These are phyloP conservation scores for Psittacula cyanocephala DNA, from an alignment of 2,113 vertebrate species.

Conservation along the genomic window DNA sequence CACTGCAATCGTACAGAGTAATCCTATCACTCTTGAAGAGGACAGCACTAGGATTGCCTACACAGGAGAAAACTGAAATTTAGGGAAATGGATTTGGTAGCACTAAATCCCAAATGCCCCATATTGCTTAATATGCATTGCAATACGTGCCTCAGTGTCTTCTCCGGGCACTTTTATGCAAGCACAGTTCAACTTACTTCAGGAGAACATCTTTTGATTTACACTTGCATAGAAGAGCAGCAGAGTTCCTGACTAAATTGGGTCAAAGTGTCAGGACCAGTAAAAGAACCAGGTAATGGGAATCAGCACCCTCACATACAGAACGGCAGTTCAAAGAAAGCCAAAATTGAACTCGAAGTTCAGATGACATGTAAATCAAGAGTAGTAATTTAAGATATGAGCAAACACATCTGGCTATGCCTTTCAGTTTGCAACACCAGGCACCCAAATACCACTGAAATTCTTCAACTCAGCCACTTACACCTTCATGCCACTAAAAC, in stretches of 20 bases:
- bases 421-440: background rate
- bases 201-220: background rate
- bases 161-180: background rate
- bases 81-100: background rate
- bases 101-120: background rate
- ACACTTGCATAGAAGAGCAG: background rate
- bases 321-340: background rate
- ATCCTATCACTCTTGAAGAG: constrained; percentile 70
- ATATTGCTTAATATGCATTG: background rate
- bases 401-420: background rate
- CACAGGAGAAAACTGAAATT: background rate
- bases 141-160: background rate
- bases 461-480: background rate
- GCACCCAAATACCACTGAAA: background rate
- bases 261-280: background rate
- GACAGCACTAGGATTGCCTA: background rate
- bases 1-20: constrained; percentile 59
- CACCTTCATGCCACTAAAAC: background rate
- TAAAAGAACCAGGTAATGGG: fast-evolving
- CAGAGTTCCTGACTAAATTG: too few relatives aligned
- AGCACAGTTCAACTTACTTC: background rate
- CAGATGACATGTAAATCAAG: background rate
- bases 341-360: background rate
- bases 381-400: background rate
- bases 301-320: background rate